These are phyloP conservation scores for Ischnura elegans DNA, from an alignment of 2,888 invertebrate species.

Conservation along the genomic window DNA sequence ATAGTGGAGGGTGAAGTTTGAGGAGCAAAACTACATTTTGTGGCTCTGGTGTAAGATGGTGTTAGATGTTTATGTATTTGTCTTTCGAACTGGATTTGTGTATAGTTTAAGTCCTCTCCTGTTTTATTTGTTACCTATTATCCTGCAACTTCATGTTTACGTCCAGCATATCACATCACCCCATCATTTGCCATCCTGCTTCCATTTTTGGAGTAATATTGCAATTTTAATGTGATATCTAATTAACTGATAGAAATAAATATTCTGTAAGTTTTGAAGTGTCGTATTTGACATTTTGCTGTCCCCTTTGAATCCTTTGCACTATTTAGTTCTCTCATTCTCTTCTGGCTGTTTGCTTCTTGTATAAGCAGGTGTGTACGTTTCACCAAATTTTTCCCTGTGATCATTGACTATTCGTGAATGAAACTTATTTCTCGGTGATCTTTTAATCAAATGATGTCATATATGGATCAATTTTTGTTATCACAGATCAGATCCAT, in stretches of 20 bases:
- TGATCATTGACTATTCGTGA: not conserved
- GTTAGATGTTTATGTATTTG: not conserved
- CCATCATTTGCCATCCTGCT: slow-evolving; percentile 5
- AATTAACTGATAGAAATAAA: not conserved
- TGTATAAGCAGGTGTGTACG: not conserved
- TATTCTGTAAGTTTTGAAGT: not conserved
- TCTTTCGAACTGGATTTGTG: not conserved
- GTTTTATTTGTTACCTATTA: not conserved
- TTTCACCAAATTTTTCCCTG: not conserved
- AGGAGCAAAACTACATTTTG: not conserved
- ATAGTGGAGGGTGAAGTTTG: not conserved
- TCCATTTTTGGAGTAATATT: slow-evolving; percentile 34
- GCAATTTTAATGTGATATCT: not conserved
- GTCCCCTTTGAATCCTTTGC: not conserved
- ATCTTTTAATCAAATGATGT: not conserved
- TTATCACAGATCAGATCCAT: not conserved
- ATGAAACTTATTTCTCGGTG: not conserved
- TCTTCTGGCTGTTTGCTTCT: not conserved
- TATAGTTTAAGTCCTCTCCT: not conserved
- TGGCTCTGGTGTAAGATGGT: not conserved
- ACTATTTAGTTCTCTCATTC: not conserved
- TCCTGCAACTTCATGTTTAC: not conserved
- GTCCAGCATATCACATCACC: slow-evolving; percentile 10
- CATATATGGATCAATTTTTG: slow-evolving; percentile 4
- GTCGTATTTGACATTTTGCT: not conserved